Evolutionary conservation across 1,140 invertebrate genomes (phyloP).

Genomic region (Battus philenor): DNA sequence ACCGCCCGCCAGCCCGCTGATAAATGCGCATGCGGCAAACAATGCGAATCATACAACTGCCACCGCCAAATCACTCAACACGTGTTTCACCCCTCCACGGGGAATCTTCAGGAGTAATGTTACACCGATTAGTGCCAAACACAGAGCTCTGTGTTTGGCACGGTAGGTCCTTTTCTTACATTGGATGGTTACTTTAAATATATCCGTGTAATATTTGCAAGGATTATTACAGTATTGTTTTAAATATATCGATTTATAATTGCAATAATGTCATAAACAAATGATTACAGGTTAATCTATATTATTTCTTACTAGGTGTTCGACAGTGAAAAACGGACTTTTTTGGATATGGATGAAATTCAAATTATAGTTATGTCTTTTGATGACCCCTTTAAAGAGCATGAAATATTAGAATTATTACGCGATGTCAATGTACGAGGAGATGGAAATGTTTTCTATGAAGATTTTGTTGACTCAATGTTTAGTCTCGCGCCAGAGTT

Average conservation of each 20-base stretch:
- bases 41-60: too few relatives aligned
- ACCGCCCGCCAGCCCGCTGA: too few relatives aligned
- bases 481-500: conserved; percentile 58
- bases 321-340: conserved; percentile 56
- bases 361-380: conserved; percentile 41
- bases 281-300: neutral
- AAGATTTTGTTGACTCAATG: conserved; percentile 55
- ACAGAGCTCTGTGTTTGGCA: too few relatives aligned
- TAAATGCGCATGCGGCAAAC: too few relatives aligned
- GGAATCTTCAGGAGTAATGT: too few relatives aligned
- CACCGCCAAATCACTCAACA: too few relatives aligned
- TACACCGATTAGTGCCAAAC: too few relatives aligned
- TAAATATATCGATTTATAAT: too few relatives aligned
- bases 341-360: conserved; percentile 57
- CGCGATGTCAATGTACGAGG: conserved; percentile 62
- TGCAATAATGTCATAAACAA: neutral
- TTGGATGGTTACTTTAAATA: neutral
- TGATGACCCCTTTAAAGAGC: conserved; percentile 40
- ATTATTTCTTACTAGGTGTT: conserved; percentile 38
- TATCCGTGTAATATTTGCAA: too few relatives aligned
- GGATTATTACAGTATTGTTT: too few relatives aligned
- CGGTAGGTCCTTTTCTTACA: neutral
- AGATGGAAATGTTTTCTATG: conserved; percentile 59
- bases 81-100: too few relatives aligned
- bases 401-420: conserved; percentile 46